Base-by-base conservation (phyloP, 1,140 invertebrate genomes). In the Telenomus remus region DNA sequence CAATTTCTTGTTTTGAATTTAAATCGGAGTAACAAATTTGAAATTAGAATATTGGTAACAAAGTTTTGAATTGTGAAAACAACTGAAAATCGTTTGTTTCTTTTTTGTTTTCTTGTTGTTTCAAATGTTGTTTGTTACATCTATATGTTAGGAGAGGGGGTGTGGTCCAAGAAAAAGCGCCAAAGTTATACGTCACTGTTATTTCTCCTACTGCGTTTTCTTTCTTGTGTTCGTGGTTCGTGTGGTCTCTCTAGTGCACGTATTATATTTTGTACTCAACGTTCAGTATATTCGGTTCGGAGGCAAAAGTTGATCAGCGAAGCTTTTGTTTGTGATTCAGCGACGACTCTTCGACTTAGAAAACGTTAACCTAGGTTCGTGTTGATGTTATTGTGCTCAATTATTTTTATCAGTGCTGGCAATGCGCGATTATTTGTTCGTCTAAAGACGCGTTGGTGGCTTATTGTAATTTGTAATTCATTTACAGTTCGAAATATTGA, bases 301-400 rank as follows among this genome's bases (percentile, higher is more conserved):
- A 49, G 37, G 13, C 39, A 33, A 65, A 15, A 65, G 53, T 65
- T 12, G 42, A 56, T 55, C 53, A 47, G 27, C 9, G 44, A 49
- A 49, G 10, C 34, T 12, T 64, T 42, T 56, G 46, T 46, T 55
- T 54, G 44, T 48, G 50, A 54, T 15, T 61, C 35, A 54, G 11
- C 14, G 49, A 39, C 50, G 50, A 64, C 19, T 54, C 2, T 27
- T 47, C 47, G 14, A 47, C 16, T 46, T 12, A 39, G 53, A 35
- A 54, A 27, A 27, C 19, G 43, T 54, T 64, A 54, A 39, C 50
- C 42, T 64, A 55, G 60, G 60, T 64, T 64, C 8, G 60, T 63
- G 16, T 33, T 13, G 12, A 13, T 44, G 1, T 27, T 39, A 39
- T 39, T 39, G 9, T 39, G n/a, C 3, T 39, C 3, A 2, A 11